These are phyloP conservation scores for Lepus timidus DNA, from an alignment of 2,113 vertebrate genomes.

Conservation along the genomic window DNA sequence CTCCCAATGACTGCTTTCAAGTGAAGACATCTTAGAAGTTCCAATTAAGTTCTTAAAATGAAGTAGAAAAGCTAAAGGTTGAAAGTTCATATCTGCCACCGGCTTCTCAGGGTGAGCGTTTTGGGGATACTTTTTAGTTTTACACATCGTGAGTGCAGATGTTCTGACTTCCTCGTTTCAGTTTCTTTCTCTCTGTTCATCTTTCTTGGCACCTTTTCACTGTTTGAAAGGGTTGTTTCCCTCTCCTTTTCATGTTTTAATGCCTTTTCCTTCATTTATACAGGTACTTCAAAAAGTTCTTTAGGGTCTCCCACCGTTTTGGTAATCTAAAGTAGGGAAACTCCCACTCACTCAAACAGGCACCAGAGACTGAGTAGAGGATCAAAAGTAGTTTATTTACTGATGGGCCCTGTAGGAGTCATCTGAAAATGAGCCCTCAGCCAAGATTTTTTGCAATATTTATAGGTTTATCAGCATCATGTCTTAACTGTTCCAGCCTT, in stretches of 20 bases:
- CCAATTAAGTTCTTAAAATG: conserved; percentile 54
- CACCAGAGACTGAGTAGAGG: too few relatives aligned
- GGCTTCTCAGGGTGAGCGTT: neutral
- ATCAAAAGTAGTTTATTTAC: too few relatives aligned
- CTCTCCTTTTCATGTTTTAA: neutral
- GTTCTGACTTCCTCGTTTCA: neutral
- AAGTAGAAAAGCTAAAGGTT: conserved; percentile 53
- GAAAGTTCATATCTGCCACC: conserved; percentile 17
- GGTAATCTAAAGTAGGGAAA: too few relatives aligned
- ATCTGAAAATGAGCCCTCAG: too few relatives aligned
- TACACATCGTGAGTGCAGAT: neutral
- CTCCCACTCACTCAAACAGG: too few relatives aligned
- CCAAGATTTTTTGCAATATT: too few relatives aligned
- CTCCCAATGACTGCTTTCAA: conserved; percentile 21
- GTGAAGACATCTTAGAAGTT: neutral
- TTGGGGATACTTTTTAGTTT: neutral
- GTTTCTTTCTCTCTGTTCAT: conserved; percentile 47
- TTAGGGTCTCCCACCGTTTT: too few relatives aligned
- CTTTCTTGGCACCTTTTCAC: neutral
- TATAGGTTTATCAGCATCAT: too few relatives aligned
- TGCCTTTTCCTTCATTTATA: conserved; percentile 30
- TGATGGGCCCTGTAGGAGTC: too few relatives aligned
- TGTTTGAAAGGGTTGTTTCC: neutral
- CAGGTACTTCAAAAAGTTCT: too few relatives aligned
- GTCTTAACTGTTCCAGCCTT: too few relatives aligned